These are phyloP conservation scores for human (Homo sapiens) DNA, from an alignment of 2,113 vertebrate genomes.

Conservation along the genomic window GRCh38 chr5:124905001-124905500, in stretches of 20 bases:
- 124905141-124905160: not conserved
- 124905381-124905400: constrained; percentile 76
- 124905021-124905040: not conserved
- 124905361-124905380: constrained; percentile 50
- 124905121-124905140: not conserved
- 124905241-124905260: not conserved
- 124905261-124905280: not conserved
- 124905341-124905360: constrained; percentile 15
- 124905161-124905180: not conserved
- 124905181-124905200: not conserved
- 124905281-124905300: constrained; percentile 47
- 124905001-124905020: not conserved
- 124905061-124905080: not conserved
- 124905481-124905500: constrained; percentile 75
- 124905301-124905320: constrained; percentile 2
- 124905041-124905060: not conserved
- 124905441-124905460: constrained; percentile 83
- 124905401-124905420: constrained; percentile 77
- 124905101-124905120: not conserved
- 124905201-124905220: rapidly evolving
- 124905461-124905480: constrained; percentile 82
- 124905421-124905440: constrained; percentile 75
- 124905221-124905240: not conserved
- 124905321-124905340: not conserved
- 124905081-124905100: not conserved